Evolutionary conservation across 1,140 invertebrate species (phyloP).

Genomic region (Dryas iulia): DNA sequence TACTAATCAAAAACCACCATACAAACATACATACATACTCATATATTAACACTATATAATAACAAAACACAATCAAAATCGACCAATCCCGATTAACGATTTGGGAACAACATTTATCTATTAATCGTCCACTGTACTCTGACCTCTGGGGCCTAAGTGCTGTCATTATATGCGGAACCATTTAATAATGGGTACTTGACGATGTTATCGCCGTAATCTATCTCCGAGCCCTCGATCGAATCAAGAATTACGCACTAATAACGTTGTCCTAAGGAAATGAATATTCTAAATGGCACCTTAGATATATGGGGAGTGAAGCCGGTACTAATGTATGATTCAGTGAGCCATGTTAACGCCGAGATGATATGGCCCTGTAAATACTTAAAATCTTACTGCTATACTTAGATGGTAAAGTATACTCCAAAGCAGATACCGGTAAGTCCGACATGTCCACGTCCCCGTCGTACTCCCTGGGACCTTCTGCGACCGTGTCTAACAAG

Average conservation of each 20-base stretch:
- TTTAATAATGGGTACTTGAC: neutral
- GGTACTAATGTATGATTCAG: too few species aligned
- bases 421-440: too few species aligned
- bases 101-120: slow-evolving; percentile 12
- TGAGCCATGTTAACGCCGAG: too few species aligned
- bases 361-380: too few species aligned
- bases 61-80: neutral
- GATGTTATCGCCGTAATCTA: slow-evolving; percentile 16
- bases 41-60: neutral
- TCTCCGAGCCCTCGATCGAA: neutral
- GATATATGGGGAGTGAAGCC: too few species aligned
- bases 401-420: too few species aligned
- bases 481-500: too few species aligned
- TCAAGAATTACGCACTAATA: neutral
- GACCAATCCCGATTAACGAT: slow-evolving; percentile 14
- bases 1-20: too few species aligned
- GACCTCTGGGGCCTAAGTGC: neutral
- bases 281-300: neutral
- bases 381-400: too few species aligned
- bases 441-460: too few species aligned
- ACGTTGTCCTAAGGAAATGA: neutral
- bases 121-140: slow-evolving; percentile 1
- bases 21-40: neutral
- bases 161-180: neutral
- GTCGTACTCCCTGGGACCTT: too few species aligned